Base-by-base conservation (phyloP, 2,113 vertebrate genomes). In the Myotis brandtii region DNA sequence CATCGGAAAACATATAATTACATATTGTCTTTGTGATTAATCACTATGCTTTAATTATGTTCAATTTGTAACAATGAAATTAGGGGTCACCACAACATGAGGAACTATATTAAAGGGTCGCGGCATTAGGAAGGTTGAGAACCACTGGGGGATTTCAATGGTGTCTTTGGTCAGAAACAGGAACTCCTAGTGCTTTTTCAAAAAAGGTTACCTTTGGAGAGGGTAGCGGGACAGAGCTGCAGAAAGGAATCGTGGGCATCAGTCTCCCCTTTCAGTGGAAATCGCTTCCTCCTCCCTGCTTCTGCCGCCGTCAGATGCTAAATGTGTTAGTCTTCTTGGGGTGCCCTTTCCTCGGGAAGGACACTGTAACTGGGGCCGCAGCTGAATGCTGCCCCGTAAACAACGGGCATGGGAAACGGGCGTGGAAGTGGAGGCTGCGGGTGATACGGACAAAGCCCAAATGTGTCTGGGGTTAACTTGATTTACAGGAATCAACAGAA, bases 401-500 rank as follows among this genome's bases (percentile, higher is more conserved):
- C 50, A 84, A 56, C 25, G 93, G 66, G 64, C 86, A 20, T 16
- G n/a, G 30, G 89, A 91, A 95, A 62, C 27, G 32, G 77, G 12
- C 62, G 2, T 59, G 46, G 89, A 50, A 72, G 9, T 16, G 10
- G 64, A 73, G 48, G 37, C 40, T 43, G 52, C 17, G 86, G 62
- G 73, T 30, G 82, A 94, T 23, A 25, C 59, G 81, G 94, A 67
- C 67, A 83, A 95, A 96, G 48, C 80, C 21, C 54, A 52, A n/a
- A 87, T 72, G 62, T 66, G 70, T 66, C 80, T 67, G 62, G 34
- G 64, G 83, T 80, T 91, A 94, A 93, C 54, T 75, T 77, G 54
- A 88, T 80, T 94, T 96, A 83, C 70, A 91, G 77, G 93, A 96
- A 97, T 89, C 95, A 64, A 37, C 86, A 93, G 82, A 92, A 93